Percentiles rank a stretch among this genome's conserved stretches.
These are phyloP conservation scores for Arnoldichthys spilopterus DNA, from an alignment of 2,797 vertebrate genomes.

Conservation along the genomic window DNA sequence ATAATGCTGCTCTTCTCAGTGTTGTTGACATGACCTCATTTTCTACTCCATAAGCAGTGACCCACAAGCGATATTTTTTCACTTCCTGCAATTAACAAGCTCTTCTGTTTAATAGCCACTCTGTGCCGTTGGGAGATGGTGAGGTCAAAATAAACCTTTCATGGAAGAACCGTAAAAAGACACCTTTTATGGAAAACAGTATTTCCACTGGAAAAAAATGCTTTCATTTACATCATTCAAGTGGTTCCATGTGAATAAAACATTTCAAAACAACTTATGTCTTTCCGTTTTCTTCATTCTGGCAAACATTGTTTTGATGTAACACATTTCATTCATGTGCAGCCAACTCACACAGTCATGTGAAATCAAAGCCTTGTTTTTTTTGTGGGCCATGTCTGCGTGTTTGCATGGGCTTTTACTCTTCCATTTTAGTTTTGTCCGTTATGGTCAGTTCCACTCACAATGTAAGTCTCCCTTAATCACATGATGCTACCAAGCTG, in stretches of 20 bases:
- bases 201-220: background rate
- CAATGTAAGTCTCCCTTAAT: too few relatives aligned
- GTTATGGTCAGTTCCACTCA: too few relatives aligned
- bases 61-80: constrained; percentile 12
- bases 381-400: too few relatives aligned
- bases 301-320: background rate
- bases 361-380: background rate
- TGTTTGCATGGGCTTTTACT: too few relatives aligned
- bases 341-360: background rate
- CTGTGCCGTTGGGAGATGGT: background rate
- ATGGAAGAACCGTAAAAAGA: background rate
- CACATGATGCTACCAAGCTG: too few relatives aligned
- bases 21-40: constrained; percentile 49
- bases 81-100: background rate
- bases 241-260: background rate
- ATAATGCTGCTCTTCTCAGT: background rate
- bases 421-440: too few relatives aligned
- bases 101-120: constrained; percentile 19
- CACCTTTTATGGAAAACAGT: background rate
- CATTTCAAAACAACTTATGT: background rate
- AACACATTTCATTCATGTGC: background rate
- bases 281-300: background rate
- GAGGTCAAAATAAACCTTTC: constrained; percentile 8
- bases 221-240: background rate
- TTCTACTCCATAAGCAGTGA: background rate